Conservation (phyloP, 2,888 invertebrate species). For the Craniophora ligustri region DNA sequence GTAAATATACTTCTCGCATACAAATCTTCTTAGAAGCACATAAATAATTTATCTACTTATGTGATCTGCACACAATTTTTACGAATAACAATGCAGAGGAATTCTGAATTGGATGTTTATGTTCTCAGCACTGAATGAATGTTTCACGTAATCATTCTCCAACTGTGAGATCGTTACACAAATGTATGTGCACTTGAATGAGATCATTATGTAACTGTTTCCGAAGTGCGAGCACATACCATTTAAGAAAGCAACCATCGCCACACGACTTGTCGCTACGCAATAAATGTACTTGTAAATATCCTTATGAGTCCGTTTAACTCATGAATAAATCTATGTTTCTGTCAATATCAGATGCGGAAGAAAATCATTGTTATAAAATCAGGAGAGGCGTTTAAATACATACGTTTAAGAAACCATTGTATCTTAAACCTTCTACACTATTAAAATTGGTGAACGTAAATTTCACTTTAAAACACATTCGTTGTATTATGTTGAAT, state of each 20-base stretch:
- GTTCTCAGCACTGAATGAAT: conserved; percentile 37
- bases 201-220: conserved; percentile 27
- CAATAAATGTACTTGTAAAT: no score
- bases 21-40: conserved; percentile 37
- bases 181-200: conserved; percentile 27
- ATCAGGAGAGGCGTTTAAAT: neutral
- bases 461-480: neutral
- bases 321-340: no score
- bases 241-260: neutral
- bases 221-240: conserved; percentile 7
- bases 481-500: neutral
- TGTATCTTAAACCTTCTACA: neutral
- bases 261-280: conserved; percentile 2
- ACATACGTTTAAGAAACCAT: neutral
- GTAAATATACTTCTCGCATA: conserved; percentile 33
- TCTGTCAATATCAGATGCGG: neutral
- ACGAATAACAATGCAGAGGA: conserved; percentile 21
- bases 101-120: conserved; percentile 29
- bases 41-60: conserved; percentile 34
- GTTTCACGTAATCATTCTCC: conserved; percentile 36
- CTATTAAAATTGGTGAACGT: neutral
- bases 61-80: conserved; percentile 33
- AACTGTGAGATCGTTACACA: conserved; percentile 21
- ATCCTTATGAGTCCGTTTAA: no score
- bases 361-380: neutral